These are phyloP conservation scores for Fukomys damarensis DNA, from an alignment of 2,113 vertebrate species.

Conservation along the genomic window DNA sequence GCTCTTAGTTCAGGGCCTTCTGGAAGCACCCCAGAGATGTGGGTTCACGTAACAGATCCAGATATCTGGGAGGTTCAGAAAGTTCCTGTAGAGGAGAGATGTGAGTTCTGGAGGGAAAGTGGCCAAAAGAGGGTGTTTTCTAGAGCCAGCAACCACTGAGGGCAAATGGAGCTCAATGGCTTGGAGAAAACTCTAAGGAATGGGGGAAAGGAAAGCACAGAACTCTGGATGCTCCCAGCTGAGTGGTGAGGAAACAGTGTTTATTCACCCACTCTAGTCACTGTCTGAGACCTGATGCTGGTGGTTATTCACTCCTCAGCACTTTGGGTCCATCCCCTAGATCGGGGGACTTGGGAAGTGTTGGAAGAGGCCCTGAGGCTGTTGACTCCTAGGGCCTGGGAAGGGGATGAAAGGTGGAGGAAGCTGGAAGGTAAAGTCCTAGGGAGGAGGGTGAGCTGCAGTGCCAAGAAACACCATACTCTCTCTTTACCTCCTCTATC, in stretches of 20 bases:
- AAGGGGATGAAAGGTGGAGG: neutral
- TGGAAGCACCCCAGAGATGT: neutral
- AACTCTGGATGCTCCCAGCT: neutral
- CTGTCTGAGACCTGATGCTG: neutral
- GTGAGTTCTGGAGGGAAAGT: neutral
- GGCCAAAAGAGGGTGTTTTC: neutral
- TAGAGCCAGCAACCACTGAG: neutral
- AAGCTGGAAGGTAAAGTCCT: neutral
- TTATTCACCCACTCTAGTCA: too few species aligned
- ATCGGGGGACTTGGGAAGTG: neutral
- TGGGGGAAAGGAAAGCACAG: fast-evolving
- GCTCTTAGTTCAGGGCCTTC: neutral
- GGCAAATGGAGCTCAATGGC: fast-evolving
- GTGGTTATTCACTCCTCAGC: neutral
- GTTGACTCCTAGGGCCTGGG: neutral
- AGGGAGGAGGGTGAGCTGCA: fast-evolving
- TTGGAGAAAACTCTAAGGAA: neutral
- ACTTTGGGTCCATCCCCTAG: neutral
- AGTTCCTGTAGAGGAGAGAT: neutral
- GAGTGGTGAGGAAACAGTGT: fast-evolving
- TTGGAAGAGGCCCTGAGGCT: neutral
- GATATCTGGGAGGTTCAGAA: neutral
- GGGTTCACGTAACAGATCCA: neutral
- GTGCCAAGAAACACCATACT: fast-evolving
- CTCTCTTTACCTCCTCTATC: neutral